Evolutionary conservation across 2,888 invertebrate species (phyloP).

Genomic region (Spilarctia lutea): DNA sequence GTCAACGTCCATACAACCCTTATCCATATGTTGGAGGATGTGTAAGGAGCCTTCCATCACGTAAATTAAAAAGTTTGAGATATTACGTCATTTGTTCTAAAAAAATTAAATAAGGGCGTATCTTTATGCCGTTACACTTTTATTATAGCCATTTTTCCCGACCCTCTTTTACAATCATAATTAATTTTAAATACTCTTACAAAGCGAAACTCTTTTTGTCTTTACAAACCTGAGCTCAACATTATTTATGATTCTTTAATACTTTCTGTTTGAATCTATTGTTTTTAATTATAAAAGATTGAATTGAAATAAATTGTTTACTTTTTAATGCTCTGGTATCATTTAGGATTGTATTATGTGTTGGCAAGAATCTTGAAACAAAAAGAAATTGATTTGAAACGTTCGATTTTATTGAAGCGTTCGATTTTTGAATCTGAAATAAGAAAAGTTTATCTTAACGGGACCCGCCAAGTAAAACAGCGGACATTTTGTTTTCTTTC

Average conservation of each 20-base stretch:
- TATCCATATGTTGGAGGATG: background rate
- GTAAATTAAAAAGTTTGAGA: constrained; percentile 5
- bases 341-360: background rate
- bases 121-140: constrained; percentile 8
- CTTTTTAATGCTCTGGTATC: background rate
- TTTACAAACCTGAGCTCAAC: constrained; percentile 22
- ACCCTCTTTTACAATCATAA: constrained; percentile 24
- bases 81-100: background rate
- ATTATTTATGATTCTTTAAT: constrained; percentile 42
- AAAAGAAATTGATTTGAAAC: background rate
- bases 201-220: constrained; percentile 34
- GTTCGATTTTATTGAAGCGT: background rate
- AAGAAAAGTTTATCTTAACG: background rate
- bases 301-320: constrained; percentile 4
- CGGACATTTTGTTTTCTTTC: background rate
- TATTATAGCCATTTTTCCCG: constrained; percentile 17
- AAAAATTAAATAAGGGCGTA: constrained; percentile 8
- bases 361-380: background rate
- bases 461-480: background rate
- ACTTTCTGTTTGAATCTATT: constrained; percentile 14
- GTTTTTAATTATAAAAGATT: constrained; percentile 19
- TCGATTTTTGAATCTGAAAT: background rate
- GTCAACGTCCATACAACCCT: background rate
- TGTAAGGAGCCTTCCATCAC: background rate
- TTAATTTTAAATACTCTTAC: constrained; percentile 44